Conservation (phyloP, 2,113 vertebrate genomes). For the Pimephales promelas region DNA sequence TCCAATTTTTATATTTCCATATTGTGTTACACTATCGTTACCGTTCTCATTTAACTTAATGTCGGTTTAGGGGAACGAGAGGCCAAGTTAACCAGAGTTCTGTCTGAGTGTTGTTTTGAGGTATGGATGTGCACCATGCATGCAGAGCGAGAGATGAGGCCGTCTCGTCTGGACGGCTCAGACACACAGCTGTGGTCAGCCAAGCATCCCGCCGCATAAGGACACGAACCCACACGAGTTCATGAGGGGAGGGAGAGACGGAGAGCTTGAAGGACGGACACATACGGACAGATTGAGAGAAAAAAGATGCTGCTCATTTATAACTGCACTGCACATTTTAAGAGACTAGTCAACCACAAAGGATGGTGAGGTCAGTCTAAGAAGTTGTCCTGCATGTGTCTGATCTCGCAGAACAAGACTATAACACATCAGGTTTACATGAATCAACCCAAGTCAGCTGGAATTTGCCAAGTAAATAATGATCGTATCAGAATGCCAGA, state of each 20-base stretch:
- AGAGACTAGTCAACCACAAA: slow-evolving; percentile 14
- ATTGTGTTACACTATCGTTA: slow-evolving; percentile 45
- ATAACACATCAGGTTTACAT: neutral
- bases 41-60: slow-evolving; percentile 22
- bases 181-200: slow-evolving; percentile 47
- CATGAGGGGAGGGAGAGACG: slow-evolving; percentile 42
- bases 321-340: slow-evolving; percentile 1
- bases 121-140: slow-evolving; percentile 21
- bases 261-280: neutral
- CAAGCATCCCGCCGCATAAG: slow-evolving; percentile 56
- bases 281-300: neutral
- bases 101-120: slow-evolving; percentile 34
- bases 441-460: neutral
- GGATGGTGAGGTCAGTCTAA: slow-evolving; percentile 1
- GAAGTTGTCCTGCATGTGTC: neutral
- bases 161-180: slow-evolving; percentile 41
- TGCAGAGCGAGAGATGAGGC: slow-evolving; percentile 32
- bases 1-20: slow-evolving; percentile 44
- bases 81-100: slow-evolving; percentile 30
- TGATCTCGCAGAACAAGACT: neutral
- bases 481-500: neutral
- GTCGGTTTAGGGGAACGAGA: slow-evolving; percentile 16
- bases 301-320: slow-evolving; percentile 31
- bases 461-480: slow-evolving; percentile 5
- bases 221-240: slow-evolving; percentile 64